phyloP scores from a whole-genome alignment of 1,140 invertebrate genomes.

The Drosophila hydei region DNA sequence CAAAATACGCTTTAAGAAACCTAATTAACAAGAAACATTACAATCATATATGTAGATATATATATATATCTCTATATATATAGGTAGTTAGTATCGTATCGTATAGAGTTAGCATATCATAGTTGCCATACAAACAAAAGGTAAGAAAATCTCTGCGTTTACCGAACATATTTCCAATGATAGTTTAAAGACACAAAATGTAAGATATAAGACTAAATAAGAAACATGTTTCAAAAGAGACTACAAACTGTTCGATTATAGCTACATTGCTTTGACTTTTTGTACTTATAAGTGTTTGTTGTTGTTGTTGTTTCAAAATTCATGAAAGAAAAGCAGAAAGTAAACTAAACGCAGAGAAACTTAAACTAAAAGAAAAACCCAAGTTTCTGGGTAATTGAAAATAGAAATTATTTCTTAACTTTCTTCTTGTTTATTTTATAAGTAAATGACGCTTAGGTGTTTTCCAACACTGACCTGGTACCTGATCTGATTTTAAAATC shows the following conservation, averaged over 20 bases:
- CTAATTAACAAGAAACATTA: conserved; percentile 71
- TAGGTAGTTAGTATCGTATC: conserved; percentile 35
- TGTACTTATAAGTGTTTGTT: conserved; percentile 54
- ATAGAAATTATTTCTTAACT: no score
- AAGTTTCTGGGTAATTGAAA: no score
- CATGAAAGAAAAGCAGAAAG: conserved; percentile 9
- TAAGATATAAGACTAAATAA: conserved; percentile 9
- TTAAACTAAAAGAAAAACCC: conserved; percentile 1
- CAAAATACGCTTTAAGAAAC: conserved; percentile 75
- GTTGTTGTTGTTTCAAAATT: conserved; percentile 1
- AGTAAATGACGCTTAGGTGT: conserved; percentile 16
- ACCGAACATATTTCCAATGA: conserved; percentile 13
- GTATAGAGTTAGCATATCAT: conserved; percentile 16
- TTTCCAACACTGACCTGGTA: conserved; percentile 26
- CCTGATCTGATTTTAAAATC: conserved; percentile 46
- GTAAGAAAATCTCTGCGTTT: conserved; percentile 42
- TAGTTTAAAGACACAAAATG: background rate
- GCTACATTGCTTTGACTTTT: conserved; percentile 74
- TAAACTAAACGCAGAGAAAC: conserved; percentile 34
- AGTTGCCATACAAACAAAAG: conserved; percentile 51
- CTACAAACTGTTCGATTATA: conserved; percentile 56
- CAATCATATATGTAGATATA: conserved; percentile 39
- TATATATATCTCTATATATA: conserved; percentile 43
- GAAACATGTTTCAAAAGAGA: conserved; percentile 25
- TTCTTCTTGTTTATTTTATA: no score